Evolutionary conservation across 1,140 invertebrate genomes (phyloP), one percentile per base, ranked within the genome.

Genomic region (Melanaphis sacchari): DNA sequence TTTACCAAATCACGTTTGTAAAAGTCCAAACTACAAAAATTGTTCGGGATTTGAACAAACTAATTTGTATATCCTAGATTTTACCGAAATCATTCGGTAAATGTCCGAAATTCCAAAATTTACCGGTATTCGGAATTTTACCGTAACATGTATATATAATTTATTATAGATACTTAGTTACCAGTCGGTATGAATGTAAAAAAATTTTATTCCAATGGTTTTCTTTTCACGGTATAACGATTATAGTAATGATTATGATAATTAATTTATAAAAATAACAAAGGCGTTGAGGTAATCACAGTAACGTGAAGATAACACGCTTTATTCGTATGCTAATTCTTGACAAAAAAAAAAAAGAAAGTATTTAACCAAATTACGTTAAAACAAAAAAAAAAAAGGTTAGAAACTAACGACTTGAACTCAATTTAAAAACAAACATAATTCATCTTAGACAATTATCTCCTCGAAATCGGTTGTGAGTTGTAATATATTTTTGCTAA

Each of bases 261-360:
- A 85, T 43, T 43, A 43, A 85, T 85, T 88, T 21, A 52, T 22
- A 46, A 36, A 88, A 88, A 88, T 2, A 18, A 0, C 87, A 54
- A 59, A 40, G 24, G 5, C 11, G 2, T 59, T 59, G 21, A 31
- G 52, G 24, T 7, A 31, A 90, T 59, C 54, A 59, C 18, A 0
- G 26, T 38, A 15, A 24, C n/a, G 49, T 21, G 15, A 24, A 40
- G 49, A 90, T 90, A 59, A 26, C 26, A 41, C 24, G 21, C 46
- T 22, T 38, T 26, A 90, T 90, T 90, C 52, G 38, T 59, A 59
- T 59, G 88, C 38, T 59, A 90, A 90, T 90, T 90, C 11, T 18
- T 54, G 49, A 52, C 38, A 59, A 59, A 88, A 88, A 36, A 90
- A 90, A 7, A 90, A 90, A 40, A 9, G 49, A 90, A 40, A 9